Evolutionary conservation across 2,797 vertebrate species (phyloP).

Genomic region (Scleropages formosus): DNA sequence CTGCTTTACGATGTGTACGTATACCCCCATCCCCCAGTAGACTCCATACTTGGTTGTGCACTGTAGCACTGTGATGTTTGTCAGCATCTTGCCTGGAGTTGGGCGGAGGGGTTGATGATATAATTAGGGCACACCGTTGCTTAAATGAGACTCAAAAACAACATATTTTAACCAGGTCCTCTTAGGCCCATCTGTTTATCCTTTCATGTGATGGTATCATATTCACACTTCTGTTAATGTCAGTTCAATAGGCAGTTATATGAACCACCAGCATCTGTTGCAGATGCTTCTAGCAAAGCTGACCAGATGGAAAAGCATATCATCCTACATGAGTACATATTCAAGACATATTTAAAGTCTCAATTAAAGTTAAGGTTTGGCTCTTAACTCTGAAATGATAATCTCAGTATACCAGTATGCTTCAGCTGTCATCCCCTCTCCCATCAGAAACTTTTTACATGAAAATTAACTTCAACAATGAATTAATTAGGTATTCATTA

Average conservation of each 20-base stretch:
- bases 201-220: too few species aligned
- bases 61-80: background rate
- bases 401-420: too few species aligned
- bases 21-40: background rate
- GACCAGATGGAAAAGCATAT: too few species aligned
- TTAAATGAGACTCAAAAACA: background rate
- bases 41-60: background rate
- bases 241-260: background rate
- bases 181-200: too few species aligned
- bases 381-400: too few species aligned
- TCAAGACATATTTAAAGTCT: too few species aligned
- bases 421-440: too few species aligned
- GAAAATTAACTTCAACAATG: too few species aligned
- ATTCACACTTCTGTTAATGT: background rate
- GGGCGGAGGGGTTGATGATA: background rate
- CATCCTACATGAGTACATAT: too few species aligned
- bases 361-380: too few species aligned
- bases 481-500: too few species aligned
- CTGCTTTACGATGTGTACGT: slow-evolving; percentile 11
- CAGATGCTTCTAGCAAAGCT: background rate
- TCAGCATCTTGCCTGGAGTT: background rate
- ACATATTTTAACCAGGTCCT: background rate
- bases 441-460: too few species aligned
- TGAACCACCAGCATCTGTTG: background rate
- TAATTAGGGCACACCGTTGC: background rate